Evolutionary conservation across 64 coral and sea anemone species (phyloP).

Genomic region (Montipora foliosa): DNA sequence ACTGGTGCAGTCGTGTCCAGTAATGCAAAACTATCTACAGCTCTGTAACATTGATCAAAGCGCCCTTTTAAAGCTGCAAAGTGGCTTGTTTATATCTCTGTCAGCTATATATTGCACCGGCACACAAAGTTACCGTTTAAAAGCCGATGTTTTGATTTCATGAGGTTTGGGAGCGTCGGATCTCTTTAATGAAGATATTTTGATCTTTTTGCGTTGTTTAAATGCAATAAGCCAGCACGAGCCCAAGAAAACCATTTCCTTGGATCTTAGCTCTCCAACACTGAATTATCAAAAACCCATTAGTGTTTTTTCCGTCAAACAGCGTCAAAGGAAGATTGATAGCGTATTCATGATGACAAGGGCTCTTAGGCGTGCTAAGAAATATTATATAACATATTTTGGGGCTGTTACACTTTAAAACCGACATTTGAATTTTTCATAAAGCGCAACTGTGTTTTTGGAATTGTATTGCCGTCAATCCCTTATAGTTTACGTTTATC

Average conservation of each 20-base stretch:
- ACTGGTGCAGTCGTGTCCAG: too few relatives aligned
- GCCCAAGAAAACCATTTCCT: conserved; percentile 10
- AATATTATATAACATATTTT: not conserved
- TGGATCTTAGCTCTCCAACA: not conserved
- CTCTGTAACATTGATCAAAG: not conserved
- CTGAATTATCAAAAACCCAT: conserved; percentile 30
- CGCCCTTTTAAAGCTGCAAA: not conserved
- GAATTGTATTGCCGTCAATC: conserved; percentile 5
- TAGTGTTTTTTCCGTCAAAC: conserved; percentile 19
- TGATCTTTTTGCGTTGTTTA: not conserved
- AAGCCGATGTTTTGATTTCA: conserved; percentile 1
- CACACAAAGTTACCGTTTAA: not conserved
- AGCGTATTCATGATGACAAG: not conserved
- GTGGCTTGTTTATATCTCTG: conserved; percentile 24
- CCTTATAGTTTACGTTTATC: conserved; percentile 2
- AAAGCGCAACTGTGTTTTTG: not conserved
- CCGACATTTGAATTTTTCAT: conserved; percentile 27
- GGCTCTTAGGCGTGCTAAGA: not conserved
- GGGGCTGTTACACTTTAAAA: conserved; percentile 1
- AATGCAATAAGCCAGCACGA: not conserved
- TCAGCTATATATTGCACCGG: not conserved
- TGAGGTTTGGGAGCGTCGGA: not conserved
- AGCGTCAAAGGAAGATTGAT: conserved; percentile 19
- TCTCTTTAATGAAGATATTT: conserved; percentile 4
- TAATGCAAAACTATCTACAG: not conserved